phyloP scores from a whole-genome alignment of 2,888 invertebrate genomes.

The Apotomis capreana region DNA sequence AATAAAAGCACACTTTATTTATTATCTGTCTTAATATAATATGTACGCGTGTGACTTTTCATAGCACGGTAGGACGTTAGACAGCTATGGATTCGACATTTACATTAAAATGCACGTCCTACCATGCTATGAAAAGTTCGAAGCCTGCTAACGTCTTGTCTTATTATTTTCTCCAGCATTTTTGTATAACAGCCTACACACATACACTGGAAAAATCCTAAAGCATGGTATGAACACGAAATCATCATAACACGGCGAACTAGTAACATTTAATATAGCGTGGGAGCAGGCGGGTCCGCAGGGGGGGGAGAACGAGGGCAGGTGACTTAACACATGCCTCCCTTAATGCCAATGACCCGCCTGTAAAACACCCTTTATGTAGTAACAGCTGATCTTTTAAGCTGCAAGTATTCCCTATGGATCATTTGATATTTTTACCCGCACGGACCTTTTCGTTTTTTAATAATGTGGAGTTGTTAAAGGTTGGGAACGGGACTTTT shows the following conservation, averaged over 20 bases:
- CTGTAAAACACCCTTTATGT: slow-evolving; percentile 44
- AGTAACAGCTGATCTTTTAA: slow-evolving; percentile 46
- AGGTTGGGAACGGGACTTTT: background rate
- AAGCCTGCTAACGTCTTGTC: too few species aligned
- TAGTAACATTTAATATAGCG: slow-evolving; percentile 80
- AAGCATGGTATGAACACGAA: background rate
- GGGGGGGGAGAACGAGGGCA: slow-evolving; percentile 62
- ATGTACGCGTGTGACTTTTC: too few species aligned
- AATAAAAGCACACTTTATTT: too few species aligned
- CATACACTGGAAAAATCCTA: background rate
- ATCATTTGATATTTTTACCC: slow-evolving; percentile 35
- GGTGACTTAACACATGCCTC: slow-evolving; percentile 79
- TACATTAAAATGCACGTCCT: too few species aligned
- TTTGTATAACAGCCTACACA: background rate
- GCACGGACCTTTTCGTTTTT: slow-evolving; percentile 2
- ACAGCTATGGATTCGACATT: too few species aligned
- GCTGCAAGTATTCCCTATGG: slow-evolving; percentile 37
- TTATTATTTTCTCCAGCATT: background rate
- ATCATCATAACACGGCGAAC: slow-evolving; percentile 64
- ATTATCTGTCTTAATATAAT: too few species aligned
- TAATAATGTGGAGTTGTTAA: background rate
- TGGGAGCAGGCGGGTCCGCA: slow-evolving; percentile 56
- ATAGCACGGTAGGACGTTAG: too few species aligned
- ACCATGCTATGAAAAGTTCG: too few species aligned
- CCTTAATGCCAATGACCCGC: slow-evolving; percentile 78